Evolutionary conservation across 2,888 invertebrate species (phyloP), one percentile per base, ranked within the genome.

Genomic region (Pelosia muscerda): DNA sequence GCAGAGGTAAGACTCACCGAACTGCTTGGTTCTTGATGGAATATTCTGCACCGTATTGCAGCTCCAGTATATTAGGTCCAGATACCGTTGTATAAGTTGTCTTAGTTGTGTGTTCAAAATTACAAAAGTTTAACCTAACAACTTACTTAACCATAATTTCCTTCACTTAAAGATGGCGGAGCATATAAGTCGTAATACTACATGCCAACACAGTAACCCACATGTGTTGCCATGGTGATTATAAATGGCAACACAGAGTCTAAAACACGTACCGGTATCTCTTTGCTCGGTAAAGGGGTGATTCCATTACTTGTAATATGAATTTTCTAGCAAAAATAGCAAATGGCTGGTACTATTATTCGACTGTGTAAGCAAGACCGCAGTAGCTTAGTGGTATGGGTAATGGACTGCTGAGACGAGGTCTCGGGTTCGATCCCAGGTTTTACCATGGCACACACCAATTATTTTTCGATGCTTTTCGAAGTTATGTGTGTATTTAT

Each of bases 151-250:
- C 25, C 13, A 22, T 56, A 28, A 63, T 26, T 9, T 28, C 22
- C 13, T 63, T n/a, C 26, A 22, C 15, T n/a, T 60, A 28, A 55
- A 69, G 31, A 28, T 10, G n/a, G 28, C 56, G 66, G 68, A 62
- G 53, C 28, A 64, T 60, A 42, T 63, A 65, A 28, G 42, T 59
- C 56, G 58, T 65, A 26, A 63, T 63, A 63, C 34, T 55, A 26
- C 57, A 57, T 34, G 26, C 34, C 6, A 62, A 60, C 54, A 69
- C 19, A 2, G 31, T 73, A 66, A 77, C 77, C 77, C 59, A 77
- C 55, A 75, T 57, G 3, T 22, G 77, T 77, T 62, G 57, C 65
- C 61, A 77, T 77, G 68, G 76, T 31, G 38, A 77, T 42, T 10
- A 11, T 57, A 54, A 10, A 15, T 73, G 56, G 31, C 71, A 77